A percentile compares a stretch with the other conserved stretches of the same genome.
These are phyloP conservation scores for Anarhynchus alexandrinus DNA, from an alignment of 2,113 vertebrate genomes.

Conservation along the genomic window DNA sequence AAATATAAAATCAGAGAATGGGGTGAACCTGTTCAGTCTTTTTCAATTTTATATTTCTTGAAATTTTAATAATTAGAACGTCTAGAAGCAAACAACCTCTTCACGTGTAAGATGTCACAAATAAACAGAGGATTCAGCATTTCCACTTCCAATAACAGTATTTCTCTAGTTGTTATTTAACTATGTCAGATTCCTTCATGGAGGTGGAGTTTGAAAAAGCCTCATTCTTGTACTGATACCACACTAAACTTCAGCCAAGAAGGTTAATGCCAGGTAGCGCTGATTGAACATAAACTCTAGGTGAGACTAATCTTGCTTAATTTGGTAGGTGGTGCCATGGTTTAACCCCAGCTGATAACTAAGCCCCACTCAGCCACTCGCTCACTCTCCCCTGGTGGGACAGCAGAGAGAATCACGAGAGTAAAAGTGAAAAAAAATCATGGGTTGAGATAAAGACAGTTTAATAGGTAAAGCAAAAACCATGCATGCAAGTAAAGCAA, in stretches of 20 bases:
- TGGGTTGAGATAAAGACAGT: not conserved
- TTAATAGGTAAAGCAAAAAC: not conserved
- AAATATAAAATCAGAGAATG: constrained; percentile 5
- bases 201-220: not conserved
- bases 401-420: not conserved
- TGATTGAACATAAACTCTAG: not conserved
- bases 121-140: not conserved
- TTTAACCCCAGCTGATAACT: not conserved
- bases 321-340: not conserved
- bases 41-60: constrained; percentile 1
- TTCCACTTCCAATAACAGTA: not conserved
- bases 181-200: not conserved
- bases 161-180: not conserved
- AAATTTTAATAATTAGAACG: not conserved
- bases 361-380: rapidly evolving
- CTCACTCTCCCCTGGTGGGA: rapidly evolving
- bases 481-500: not conserved
- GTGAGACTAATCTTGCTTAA: not conserved
- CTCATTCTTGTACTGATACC: not conserved
- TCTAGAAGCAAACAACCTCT: not conserved
- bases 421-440: not conserved
- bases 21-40: not conserved
- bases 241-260: not conserved
- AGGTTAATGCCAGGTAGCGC: not conserved
- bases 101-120: not conserved